These are phyloP conservation scores for Schizaphis graminum DNA, from an alignment of 2,888 invertebrate species.

Conservation along the genomic window DNA sequence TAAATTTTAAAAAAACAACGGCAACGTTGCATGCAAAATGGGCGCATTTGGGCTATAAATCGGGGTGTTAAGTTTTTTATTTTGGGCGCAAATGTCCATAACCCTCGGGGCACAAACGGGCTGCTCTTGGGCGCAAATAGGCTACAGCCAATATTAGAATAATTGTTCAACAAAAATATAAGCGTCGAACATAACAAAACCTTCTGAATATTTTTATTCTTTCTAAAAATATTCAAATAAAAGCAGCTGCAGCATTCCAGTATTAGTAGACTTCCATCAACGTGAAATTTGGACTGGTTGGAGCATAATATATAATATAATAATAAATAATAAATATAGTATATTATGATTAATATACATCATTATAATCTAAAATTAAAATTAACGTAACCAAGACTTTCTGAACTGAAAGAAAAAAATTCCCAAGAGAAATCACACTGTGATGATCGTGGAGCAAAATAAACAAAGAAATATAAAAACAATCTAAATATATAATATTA, in stretches of 20 bases:
- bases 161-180: not conserved
- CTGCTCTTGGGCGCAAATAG: no score
- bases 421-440: not conserved
- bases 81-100: no score
- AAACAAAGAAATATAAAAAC: not conserved
- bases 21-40: no score
- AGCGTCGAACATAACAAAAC: not conserved
- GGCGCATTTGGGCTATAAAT: no score
- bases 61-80: no score
- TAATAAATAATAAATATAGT: no score
- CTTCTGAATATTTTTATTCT: not conserved
- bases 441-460: not conserved
- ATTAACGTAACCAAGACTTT: not conserved
- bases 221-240: not conserved
- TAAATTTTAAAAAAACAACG: no score
- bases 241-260: not conserved
- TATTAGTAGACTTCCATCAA: not conserved
- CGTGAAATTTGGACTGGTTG: not conserved
- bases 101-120: no score
- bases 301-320: not conserved
- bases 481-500: not conserved
- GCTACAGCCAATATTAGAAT: no score
- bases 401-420: not conserved
- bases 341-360: not conserved
- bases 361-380: not conserved